Base-by-base conservation (phyloP, 2,888 invertebrate genomes). In the Trichogramma dendrolimi region DNA sequence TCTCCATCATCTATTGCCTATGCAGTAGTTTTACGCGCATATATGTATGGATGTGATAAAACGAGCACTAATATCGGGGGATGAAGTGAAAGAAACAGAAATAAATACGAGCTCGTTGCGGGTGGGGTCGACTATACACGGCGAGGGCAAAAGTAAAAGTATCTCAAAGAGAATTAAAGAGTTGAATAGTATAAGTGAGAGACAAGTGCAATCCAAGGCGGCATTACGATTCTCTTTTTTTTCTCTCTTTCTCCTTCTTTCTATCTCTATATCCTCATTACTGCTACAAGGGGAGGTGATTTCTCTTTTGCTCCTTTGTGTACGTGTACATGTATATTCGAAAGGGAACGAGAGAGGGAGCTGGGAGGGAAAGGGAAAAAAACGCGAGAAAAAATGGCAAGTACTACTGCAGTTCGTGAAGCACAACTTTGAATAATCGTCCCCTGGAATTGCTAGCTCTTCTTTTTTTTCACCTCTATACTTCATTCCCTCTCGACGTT, bases 301-400 rank as follows among this genome's bases (percentile, higher is more conserved):
- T 63, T 60, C 63, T 63, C 63, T 63, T 63, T 60, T 27, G 27
- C 58, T 60, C 63, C 58, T 63, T 63, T 63, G 58, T 63, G 60
- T 58, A 7, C 11, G 5, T 14, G 58, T 40, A 55, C 57, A 53
- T 58, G 58, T 60, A 63, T 60, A 60, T 60, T 55, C 58, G 58
- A 42, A 55, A 14, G 47, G 47, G 47, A 11, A 47, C 5, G 47
- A 6, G 52, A 7, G 54, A 14, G 27, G 11, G 48, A 14, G n/a
- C 11, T 4, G 46, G 40, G 48, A 53, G 57, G 60, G 43, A 63
- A 2, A 2, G 27, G 27, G 27, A 2, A 27, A 27, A 27, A 27
- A 27, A 27, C 27, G 27, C 27, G 27, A 27, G 27, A 27, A 27
- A 27, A 27, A 27, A 27, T 27, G 27, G 27, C 27, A 27, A 27